Evolutionary conservation across 2,113 vertebrate genomes (phyloP).

Genomic region (Aix galericulata): DNA sequence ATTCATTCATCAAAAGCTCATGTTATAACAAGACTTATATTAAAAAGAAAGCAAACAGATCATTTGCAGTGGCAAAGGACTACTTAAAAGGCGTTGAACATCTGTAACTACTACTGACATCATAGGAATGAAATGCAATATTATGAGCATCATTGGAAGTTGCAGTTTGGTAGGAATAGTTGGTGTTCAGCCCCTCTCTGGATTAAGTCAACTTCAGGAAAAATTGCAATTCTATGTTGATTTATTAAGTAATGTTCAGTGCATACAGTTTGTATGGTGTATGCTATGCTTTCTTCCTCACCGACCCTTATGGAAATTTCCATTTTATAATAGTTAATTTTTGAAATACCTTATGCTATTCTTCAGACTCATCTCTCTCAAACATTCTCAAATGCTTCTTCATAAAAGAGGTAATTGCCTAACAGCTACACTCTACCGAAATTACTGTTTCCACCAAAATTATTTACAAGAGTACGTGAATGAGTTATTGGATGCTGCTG

Average conservation of each 20-base stretch:
- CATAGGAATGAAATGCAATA: not conserved
- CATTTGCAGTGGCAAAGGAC: not conserved
- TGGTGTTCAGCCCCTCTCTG: not conserved
- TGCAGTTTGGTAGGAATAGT: not conserved
- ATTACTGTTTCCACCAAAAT: not conserved
- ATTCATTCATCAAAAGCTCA: not conserved
- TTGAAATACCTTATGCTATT: not conserved
- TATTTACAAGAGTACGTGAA: not conserved
- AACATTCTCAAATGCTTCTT: not conserved
- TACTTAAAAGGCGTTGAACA: not conserved
- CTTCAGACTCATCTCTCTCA: not conserved
- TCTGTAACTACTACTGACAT: not conserved
- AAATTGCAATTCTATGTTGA: not conserved
- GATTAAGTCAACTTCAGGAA: not conserved
- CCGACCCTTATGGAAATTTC: not conserved
- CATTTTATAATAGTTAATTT: not conserved
- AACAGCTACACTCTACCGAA: not conserved
- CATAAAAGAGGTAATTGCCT: not conserved
- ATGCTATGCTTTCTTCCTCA: not conserved
- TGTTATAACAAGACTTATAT: accelerated
- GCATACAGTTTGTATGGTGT: not conserved
- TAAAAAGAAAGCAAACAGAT: not conserved
- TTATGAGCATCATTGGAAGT: not conserved
- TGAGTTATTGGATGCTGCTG: not conserved
- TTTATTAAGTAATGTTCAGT: not conserved